These are phyloP conservation scores for Octonoba sinensis DNA, from an alignment of 2,888 invertebrate species.

Conservation along the genomic window DNA sequence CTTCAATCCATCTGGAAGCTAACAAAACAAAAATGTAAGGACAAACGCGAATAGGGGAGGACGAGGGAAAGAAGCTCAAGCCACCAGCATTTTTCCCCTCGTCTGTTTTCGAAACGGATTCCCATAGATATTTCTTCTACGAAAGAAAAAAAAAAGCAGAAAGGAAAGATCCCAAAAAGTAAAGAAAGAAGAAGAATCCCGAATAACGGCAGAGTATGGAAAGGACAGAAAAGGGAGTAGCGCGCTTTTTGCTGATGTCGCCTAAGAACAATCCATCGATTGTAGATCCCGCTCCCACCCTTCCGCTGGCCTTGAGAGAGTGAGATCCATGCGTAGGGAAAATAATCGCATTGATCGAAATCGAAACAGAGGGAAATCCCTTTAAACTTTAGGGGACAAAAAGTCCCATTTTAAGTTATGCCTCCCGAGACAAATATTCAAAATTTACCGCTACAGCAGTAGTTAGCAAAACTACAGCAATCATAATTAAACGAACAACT, in stretches of 20 bases:
- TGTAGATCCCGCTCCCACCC: conserved; percentile 6
- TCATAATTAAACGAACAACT: too few species aligned
- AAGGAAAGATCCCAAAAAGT: conserved; percentile 23
- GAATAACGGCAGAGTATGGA: conserved; percentile 22
- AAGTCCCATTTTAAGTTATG: conserved; percentile 33
- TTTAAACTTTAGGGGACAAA: conserved; percentile 13
- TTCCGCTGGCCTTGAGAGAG: conserved; percentile 40
- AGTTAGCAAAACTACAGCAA: too few species aligned
- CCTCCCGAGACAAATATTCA: neutral
- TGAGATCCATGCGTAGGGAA: conserved; percentile 41
- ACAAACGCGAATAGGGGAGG: conserved; percentile 19
- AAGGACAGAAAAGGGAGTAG: conserved; percentile 17
- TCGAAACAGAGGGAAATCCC: conserved; percentile 35
- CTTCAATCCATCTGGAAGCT: conserved; percentile 31
- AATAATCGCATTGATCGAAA: conserved; percentile 54
- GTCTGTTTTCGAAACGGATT: conserved; percentile 38
- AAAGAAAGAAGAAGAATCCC: conserved; percentile 18
- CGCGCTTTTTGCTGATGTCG: conserved; percentile 5
- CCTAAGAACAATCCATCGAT: conserved; percentile 54
- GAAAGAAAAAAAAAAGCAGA: neutral
- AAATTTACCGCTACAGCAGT: too few species aligned
- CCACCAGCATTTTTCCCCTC: conserved; percentile 5
- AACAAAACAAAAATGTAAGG: conserved; percentile 44
- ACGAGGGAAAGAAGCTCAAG: conserved; percentile 12
- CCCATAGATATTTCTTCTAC: conserved; percentile 38